These are phyloP conservation scores for Aurelia coerulea DNA, from an alignment of 30 jellyfish, hydroid and myxozoan species.

Conservation along the genomic window DNA sequence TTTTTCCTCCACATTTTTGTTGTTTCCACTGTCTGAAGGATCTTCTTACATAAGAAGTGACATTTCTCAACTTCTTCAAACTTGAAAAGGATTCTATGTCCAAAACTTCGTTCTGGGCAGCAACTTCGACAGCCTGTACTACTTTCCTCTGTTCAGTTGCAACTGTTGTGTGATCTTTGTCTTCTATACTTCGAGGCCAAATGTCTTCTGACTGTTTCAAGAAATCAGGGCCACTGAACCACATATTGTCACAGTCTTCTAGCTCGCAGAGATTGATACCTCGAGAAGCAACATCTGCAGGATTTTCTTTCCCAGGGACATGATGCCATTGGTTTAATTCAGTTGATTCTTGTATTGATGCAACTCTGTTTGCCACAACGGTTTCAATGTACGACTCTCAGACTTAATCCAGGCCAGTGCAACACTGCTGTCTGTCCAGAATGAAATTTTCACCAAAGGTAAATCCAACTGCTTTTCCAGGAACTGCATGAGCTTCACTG, in stretches of 20 bases:
- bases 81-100: conserved; percentile 39
- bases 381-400: conserved; percentile 17
- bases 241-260: conserved; percentile 25
- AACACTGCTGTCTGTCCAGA: conserved; percentile 59
- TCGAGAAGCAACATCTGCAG: conserved; percentile 55
- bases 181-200: conserved; percentile 40
- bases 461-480: conserved; percentile 10
- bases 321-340: conserved; percentile 49
- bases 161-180: conserved; percentile 15
- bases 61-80: conserved; percentile 46
- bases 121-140: conserved; percentile 33
- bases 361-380: conserved; percentile 68
- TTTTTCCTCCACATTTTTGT: conserved; percentile 13
- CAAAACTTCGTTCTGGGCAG: conserved; percentile 25
- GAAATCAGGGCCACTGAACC: conserved; percentile 64
- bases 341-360: conserved; percentile 40
- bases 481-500: conserved; percentile 35
- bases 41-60: conserved; percentile 20
- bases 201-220: conserved; percentile 5
- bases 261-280: conserved; percentile 28
- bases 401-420: conserved; percentile 6
- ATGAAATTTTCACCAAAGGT: conserved; percentile 17
- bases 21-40: conserved; percentile 42
- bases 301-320: conserved; percentile 51
- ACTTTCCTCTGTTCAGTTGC: conserved; percentile 44